Conservation (phyloP, 53 echinoderm and acorn worm genomes). For the Paelopatides confundens region DNA sequence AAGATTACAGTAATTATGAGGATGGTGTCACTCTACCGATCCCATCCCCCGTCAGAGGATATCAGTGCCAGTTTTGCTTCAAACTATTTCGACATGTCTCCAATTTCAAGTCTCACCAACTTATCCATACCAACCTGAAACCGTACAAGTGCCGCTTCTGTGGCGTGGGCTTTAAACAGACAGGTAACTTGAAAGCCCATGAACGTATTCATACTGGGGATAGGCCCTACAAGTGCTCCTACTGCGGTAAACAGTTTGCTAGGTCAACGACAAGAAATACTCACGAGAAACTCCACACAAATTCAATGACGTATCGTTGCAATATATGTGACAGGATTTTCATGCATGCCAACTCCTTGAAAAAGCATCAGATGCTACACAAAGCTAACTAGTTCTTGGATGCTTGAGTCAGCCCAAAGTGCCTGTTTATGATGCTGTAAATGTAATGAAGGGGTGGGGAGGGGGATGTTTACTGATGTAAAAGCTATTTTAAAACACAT, state of each 20-base stretch:
- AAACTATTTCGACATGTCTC: conserved; percentile 23
- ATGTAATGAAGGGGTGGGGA: too few species aligned
- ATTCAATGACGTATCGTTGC: conserved; percentile 24
- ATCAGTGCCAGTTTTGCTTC: conserved; percentile 39
- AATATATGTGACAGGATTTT: conserved; percentile 18
- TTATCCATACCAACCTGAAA: conserved; percentile 36
- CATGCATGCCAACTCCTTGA: conserved; percentile 20
- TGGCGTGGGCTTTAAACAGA: conserved; percentile 46
- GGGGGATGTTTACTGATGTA: neutral
- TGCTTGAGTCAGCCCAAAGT: neutral
- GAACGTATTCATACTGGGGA: conserved; percentile 27
- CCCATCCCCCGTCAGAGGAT: neutral
- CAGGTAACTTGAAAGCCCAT: conserved; percentile 42
- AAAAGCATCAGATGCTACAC: conserved; percentile 23
- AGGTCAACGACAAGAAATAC: conserved; percentile 29
- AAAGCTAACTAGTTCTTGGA: neutral
- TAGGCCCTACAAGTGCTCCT: conserved; percentile 33
- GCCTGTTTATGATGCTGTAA: neutral
- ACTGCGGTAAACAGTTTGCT: conserved; percentile 39
- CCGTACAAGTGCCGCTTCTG: conserved; percentile 45
- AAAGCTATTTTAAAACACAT: neutral
- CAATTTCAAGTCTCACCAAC: conserved; percentile 45
- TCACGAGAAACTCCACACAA: conserved; percentile 33
- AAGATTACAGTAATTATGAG: neutral
- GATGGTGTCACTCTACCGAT: neutral